Conservation (phyloP, 2,888 invertebrate species). For the Sthenelais limicola region DNA sequence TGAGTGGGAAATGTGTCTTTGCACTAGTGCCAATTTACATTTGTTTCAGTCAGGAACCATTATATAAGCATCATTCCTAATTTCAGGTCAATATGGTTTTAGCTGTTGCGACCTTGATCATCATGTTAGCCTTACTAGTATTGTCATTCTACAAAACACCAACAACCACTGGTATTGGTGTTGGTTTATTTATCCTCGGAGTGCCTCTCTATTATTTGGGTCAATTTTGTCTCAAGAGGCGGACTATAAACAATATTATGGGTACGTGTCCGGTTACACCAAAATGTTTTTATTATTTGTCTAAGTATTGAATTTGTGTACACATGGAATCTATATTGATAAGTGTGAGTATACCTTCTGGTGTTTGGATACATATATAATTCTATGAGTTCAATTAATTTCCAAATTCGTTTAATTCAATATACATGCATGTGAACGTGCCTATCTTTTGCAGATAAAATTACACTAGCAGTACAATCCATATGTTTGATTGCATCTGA, state of each 20-base stretch:
- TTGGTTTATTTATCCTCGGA: conserved; percentile 43
- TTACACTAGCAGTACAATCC: conserved; percentile 14
- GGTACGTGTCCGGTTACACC: conserved; percentile 21
- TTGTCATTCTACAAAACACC: conserved; percentile 49
- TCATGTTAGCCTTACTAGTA: conserved; percentile 44
- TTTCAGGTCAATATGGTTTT: conserved; percentile 49
- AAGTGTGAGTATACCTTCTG: neutral
- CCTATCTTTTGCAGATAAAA: conserved; percentile 27
- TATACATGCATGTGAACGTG: neutral
- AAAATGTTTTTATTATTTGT: neutral
- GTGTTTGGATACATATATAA: neutral
- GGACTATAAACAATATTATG: conserved; percentile 6
- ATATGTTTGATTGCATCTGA: conserved; percentile 21
- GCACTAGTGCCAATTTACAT: too few relatives aligned
- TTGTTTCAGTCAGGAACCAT: too few relatives aligned
- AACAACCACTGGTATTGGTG: conserved; percentile 42
- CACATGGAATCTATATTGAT: neutral
- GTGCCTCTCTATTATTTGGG: conserved; percentile 45
- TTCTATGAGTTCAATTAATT: neutral
- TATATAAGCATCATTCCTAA: too few relatives aligned
- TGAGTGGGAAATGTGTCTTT: too few relatives aligned
- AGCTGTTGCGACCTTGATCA: conserved; percentile 42
- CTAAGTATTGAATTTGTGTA: neutral
- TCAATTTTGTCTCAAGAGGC: conserved; percentile 7
- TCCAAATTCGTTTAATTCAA: neutral